These are phyloP conservation scores for Cantharis nigra DNA, from an alignment of 2,888 invertebrate genomes.

Conservation along the genomic window DNA sequence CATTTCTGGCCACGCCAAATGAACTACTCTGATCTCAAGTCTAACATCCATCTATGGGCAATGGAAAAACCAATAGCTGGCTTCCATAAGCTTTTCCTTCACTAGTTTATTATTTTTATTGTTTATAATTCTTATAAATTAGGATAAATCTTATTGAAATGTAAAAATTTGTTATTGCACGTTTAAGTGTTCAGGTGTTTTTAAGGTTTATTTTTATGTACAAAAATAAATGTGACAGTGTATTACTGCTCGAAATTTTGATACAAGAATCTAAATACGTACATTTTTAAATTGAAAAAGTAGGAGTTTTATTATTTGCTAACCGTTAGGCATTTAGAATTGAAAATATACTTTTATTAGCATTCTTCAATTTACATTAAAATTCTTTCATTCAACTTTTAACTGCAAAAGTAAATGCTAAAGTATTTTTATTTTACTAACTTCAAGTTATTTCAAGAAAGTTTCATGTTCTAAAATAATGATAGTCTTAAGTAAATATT, in stretches of 20 bases:
- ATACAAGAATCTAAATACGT: background rate
- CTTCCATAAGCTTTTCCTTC: no score
- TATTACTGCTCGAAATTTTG: background rate
- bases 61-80: no score
- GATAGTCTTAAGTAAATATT: background rate
- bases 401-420: background rate
- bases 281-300: background rate
- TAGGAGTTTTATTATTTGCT: background rate
- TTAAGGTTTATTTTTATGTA: background rate
- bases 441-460: background rate
- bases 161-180: no score
- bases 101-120: no score
- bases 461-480: background rate
- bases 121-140: no score
- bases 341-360: background rate
- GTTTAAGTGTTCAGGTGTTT: no score
- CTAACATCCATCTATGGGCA: no score
- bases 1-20: no score
- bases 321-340: background rate
- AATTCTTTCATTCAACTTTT: background rate
- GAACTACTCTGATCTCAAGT: no score
- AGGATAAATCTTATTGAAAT: no score
- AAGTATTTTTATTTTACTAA: background rate
- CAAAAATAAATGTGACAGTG: background rate
- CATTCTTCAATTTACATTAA: background rate